Base-by-base conservation (phyloP, 2,888 invertebrate genomes). In the Imbricaverruca yamaguchii region DNA sequence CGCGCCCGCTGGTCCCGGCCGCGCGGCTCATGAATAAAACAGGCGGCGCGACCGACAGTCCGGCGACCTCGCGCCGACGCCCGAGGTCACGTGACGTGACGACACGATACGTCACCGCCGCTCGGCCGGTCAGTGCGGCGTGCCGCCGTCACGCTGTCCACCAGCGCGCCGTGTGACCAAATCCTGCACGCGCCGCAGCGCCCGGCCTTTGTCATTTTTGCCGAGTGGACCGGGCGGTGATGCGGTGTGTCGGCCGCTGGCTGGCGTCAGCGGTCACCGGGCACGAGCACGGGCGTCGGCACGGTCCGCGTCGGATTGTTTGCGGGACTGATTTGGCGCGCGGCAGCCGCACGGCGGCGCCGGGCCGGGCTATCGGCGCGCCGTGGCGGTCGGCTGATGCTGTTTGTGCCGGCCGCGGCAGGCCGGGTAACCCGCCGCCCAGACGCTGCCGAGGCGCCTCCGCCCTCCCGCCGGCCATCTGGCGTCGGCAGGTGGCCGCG, bases 11-110 rank as follows among this genome's bases (percentile, higher is more conserved):
- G 65, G 18, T 11, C 25, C 6, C n/a, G n/a, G 63, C 21, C 63
- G 10, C 67, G 23, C 69, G 13, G 15, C 69, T 74, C 74, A 74
- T 74, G 74, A 74, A 74, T 74, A 74, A 74, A 74, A 21, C 74
- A 53, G 74, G 21, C 13, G 21, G n/a, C 63, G 63, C 63, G 61
- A 8, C 61, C 18, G 18, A 8, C 61, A 13, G 61, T 21, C 18
- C 18, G 63, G 8, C 21, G 63, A 63, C n/a, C 18, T n/a, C n/a
- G 21, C 21, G 63, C n/a, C n/a, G n/a, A 21, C n/a, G 63, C 3
- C 63, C 39, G 39, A 39, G 39, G 39, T 39, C 39, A 39, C 39
- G 39, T 39, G n/a, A n/a, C n/a, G n/a, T n/a, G 39, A 39, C 39
- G 39, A 39, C 39, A 39, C 39, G 39, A 39, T 4, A 39, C 39